A percentile compares a stretch with the other conserved stretches of the same genome.
Evolutionary conservation across 64 coral and sea anemone genomes (phyloP).

Genomic region (Dendrophyllia cribrosa): DNA sequence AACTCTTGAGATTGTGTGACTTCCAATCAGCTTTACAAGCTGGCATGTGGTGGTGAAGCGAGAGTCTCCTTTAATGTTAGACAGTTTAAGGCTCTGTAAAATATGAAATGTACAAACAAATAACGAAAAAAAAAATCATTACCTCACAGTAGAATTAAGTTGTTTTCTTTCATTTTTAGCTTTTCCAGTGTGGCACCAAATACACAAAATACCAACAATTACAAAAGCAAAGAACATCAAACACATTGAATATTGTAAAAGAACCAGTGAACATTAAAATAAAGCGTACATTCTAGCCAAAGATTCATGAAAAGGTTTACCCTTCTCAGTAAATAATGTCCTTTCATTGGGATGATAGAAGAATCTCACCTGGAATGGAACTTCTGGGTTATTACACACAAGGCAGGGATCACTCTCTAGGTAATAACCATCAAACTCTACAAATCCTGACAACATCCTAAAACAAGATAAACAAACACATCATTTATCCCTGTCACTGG

Average conservation of each 20-base stretch:
- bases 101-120: not conserved
- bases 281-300: no score
- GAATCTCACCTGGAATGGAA: constrained; percentile 82
- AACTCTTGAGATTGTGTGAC: constrained; percentile 96
- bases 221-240: no score
- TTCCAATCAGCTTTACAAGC: constrained; percentile 95
- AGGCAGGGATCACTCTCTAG: constrained; percentile 98
- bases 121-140: not conserved
- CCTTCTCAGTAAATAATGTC: no score
- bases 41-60: constrained; percentile 97
- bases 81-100: constrained; percentile 89
- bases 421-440: constrained; percentile 99
- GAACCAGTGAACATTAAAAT: no score
- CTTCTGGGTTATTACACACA: constrained; percentile 99
- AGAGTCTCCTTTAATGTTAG: constrained; percentile 94
- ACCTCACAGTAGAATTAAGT: not conserved
- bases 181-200: not conserved
- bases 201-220: no score
- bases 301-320: no score
- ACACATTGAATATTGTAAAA: no score
- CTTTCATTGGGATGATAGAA: not conserved
- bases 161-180: not conserved
- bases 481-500: no score
- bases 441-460: constrained; percentile 96
- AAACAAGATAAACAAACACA: not conserved